Evolutionary conservation across 2,113 vertebrate species (phyloP).

Genomic region (Syngnathus scovelli): DNA sequence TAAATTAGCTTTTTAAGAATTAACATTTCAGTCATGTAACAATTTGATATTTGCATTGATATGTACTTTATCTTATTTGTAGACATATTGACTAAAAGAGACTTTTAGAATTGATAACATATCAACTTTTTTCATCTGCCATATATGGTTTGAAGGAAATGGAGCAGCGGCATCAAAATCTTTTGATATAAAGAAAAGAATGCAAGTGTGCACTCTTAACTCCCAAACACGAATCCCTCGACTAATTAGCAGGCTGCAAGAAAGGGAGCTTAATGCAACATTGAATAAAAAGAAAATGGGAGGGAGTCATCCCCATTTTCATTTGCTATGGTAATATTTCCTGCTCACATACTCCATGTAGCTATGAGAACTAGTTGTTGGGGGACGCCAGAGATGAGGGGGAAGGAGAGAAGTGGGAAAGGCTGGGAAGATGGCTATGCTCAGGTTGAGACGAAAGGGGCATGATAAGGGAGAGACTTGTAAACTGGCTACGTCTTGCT

Average conservation of each 20-base stretch:
- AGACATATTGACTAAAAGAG: background rate
- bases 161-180: constrained; percentile 47
- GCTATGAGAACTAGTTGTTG: constrained; percentile 58
- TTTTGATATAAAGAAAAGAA: constrained; percentile 58
- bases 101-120: background rate
- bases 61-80: too few relatives aligned
- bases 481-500: constrained; percentile 19
- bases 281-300: constrained; percentile 61
- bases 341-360: constrained; percentile 57
- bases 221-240: constrained; percentile 61
- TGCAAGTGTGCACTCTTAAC: constrained; percentile 49
- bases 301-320: constrained; percentile 46
- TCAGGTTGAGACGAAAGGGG: constrained; percentile 15
- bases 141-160: constrained; percentile 32
- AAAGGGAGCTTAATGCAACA: constrained; percentile 55
- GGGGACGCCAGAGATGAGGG: constrained; percentile 37
- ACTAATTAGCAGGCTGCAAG: constrained; percentile 69
- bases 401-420: constrained; percentile 43
- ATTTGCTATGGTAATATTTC: constrained; percentile 71
- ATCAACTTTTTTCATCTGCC: constrained; percentile 9
- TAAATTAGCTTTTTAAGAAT: too few relatives aligned
- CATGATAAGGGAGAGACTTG: constrained; percentile 24
- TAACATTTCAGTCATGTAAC: too few relatives aligned
- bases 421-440: constrained; percentile 32
- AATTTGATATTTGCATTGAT: too few relatives aligned